Percentiles rank a stretch among this genome's conserved stretches.
Conservation (phyloP, 2,113 vertebrate species). For the Salvelinus fontinalis region DNA sequence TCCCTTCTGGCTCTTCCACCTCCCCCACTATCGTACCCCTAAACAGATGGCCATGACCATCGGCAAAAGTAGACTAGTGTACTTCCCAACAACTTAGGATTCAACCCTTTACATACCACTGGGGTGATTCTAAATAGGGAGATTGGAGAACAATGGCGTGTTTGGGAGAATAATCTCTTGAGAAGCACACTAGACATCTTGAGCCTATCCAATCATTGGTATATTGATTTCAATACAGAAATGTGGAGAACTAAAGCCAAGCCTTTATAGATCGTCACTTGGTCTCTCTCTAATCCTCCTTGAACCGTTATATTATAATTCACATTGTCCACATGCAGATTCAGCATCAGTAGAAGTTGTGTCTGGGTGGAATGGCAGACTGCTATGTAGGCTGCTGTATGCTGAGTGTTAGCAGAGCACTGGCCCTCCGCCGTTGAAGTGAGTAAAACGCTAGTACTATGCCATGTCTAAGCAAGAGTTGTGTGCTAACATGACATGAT, state of each 20-base stretch:
- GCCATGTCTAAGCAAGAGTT: neutral
- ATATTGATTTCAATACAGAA: neutral
- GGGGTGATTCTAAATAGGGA: neutral
- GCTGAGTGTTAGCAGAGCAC: neutral
- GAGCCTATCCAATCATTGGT: neutral
- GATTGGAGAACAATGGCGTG: neutral
- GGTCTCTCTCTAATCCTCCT: neutral
- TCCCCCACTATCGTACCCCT: neutral
- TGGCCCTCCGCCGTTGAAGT: neutral
- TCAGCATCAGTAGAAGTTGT: neutral
- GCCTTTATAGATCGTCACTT: neutral
- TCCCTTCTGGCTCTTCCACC: neutral
- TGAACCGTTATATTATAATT: neutral
- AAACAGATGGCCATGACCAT: constrained; percentile 29
- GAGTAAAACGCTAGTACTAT: neutral
- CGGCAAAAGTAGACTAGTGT: constrained; percentile 10
- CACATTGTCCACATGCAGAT: neutral
- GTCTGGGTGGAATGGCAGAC: neutral
- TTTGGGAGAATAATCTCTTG: neutral
- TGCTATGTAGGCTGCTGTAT: neutral
- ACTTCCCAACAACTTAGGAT: neutral
- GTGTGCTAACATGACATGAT: neutral
- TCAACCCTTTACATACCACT: neutral
- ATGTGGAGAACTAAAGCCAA: neutral
- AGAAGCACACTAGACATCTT: neutral